These are phyloP conservation scores for Coregonus clupeaformis DNA, from an alignment of 2,113 vertebrate genomes.

Conservation along the genomic window DNA sequence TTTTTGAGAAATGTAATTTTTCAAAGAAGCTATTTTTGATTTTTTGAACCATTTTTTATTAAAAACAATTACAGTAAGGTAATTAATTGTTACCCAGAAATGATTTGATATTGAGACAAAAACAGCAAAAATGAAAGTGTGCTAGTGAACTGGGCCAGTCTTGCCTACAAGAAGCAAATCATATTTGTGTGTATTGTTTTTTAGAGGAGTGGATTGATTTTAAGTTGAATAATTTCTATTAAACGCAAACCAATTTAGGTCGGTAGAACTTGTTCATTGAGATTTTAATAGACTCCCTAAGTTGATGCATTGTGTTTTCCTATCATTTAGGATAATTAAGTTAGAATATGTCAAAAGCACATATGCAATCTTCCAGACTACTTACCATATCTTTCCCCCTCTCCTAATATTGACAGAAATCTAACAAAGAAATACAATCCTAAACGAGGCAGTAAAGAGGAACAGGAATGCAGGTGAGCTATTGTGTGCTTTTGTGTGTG, in stretches of 20 bases:
- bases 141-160: neutral
- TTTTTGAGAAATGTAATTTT: too few species aligned
- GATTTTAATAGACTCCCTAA: neutral
- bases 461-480: slow-evolving; percentile 84
- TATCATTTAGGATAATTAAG: neutral
- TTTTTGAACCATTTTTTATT: too few species aligned
- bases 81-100: too few species aligned
- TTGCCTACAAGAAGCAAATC: neutral
- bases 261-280: neutral
- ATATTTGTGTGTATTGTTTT: neutral
- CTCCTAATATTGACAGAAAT: slow-evolving; percentile 70
- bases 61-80: too few species aligned
- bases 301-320: neutral
- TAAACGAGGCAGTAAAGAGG: slow-evolving; percentile 84
- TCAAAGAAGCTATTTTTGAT: too few species aligned
- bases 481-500: neutral
- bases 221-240: neutral
- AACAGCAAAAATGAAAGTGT: neutral
- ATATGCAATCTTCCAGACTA: too few species aligned
- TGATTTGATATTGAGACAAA: neutral
- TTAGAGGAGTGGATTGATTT: slow-evolving; percentile 1
- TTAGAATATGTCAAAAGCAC: neutral
- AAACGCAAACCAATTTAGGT: too few species aligned
- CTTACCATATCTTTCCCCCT: neutral
- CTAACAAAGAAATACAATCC: slow-evolving; percentile 87